Evolutionary conservation across 2,797 vertebrate genomes (phyloP).

Genomic region (Spheniscus humboldti): DNA sequence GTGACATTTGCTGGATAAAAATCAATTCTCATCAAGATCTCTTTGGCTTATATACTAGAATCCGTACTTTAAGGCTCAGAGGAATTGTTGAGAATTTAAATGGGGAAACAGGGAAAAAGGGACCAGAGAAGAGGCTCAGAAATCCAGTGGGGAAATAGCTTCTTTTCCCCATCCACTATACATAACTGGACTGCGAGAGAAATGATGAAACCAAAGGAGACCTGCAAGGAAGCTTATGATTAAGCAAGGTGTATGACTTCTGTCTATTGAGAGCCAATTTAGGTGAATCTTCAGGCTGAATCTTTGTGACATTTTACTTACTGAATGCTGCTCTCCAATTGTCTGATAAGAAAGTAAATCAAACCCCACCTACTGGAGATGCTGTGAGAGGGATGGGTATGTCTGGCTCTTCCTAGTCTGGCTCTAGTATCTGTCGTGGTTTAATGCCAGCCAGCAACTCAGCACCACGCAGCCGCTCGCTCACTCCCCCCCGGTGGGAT

Average conservation of each 20-base stretch:
- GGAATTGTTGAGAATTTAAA: constrained; percentile 22
- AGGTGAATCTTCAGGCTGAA: background rate
- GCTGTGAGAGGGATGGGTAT: background rate
- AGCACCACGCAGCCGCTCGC: no score
- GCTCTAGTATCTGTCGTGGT: no score
- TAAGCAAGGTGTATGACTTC: background rate
- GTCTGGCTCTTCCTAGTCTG: background rate
- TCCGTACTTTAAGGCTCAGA: background rate
- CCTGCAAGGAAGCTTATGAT: background rate
- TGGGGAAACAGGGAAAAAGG: background rate
- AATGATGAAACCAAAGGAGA: constrained; percentile 50
- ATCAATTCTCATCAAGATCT: constrained; percentile 54
- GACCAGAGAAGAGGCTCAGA: background rate
- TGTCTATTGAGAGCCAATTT: constrained; percentile 29
- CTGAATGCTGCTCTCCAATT: background rate
- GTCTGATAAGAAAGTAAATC: background rate
- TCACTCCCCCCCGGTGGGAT: no score
- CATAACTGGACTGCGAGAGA: background rate
- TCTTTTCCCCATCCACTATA: background rate
- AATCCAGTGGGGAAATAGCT: background rate
- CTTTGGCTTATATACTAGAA: background rate
- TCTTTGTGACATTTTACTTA: background rate
- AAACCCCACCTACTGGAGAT: background rate
- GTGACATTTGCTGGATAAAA: constrained; percentile 38
- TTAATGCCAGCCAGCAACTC: no score